These are phyloP conservation scores for Nymphalis c-album DNA, from an alignment of 2,888 invertebrate species.

Conservation along the genomic window DNA sequence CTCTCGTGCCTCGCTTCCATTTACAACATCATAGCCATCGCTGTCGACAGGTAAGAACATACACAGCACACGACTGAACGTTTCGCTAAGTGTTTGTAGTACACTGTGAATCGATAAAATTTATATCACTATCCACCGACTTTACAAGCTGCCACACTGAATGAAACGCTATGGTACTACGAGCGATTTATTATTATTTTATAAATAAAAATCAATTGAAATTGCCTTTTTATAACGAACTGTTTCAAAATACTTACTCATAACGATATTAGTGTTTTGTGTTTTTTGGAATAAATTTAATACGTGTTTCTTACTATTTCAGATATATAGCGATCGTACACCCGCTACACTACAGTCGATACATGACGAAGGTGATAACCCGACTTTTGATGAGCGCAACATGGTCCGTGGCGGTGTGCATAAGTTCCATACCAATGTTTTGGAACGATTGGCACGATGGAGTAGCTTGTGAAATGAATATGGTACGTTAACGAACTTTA, in stretches of 20 bases:
- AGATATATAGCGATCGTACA: slow-evolving; percentile 89
- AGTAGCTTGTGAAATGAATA: slow-evolving; percentile 85
- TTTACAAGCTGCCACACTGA: no score
- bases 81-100: neutral
- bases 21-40: slow-evolving; percentile 89
- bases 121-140: neutral
- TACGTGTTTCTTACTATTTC: slow-evolving; percentile 38
- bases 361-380: slow-evolving; percentile 86
- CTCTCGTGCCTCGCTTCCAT: slow-evolving; percentile 90
- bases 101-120: neutral
- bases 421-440: slow-evolving; percentile 87
- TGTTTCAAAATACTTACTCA: no score
- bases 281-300: neutral
- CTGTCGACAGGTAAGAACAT: slow-evolving; percentile 83
- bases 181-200: no score
- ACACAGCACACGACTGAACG: neutral
- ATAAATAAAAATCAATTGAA: no score
- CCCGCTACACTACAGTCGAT: slow-evolving; percentile 88
- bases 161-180: no score
- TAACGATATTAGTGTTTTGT: no score
- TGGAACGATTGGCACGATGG: slow-evolving; percentile 88
- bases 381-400: slow-evolving; percentile 83
- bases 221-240: no score
- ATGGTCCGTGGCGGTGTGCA: slow-evolving; percentile 84
- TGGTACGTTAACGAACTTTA: slow-evolving; percentile 59